A percentile compares a stretch with the other conserved stretches of the same genome.
phyloP scores from a whole-genome alignment of 2,797 vertebrate species.

The Rhinichthys osculus region DNA sequence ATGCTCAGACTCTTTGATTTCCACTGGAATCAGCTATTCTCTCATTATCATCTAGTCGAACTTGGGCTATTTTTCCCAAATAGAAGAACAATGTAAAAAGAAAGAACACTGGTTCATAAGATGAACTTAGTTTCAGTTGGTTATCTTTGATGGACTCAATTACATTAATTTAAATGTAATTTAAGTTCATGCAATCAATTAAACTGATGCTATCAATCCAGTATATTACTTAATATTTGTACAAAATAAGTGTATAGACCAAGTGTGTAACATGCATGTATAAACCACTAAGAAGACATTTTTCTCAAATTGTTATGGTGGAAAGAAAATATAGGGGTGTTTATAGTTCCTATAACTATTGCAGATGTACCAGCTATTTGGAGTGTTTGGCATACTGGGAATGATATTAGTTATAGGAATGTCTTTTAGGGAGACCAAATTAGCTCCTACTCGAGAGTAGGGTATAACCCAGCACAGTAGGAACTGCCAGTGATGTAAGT shows the following conservation, averaged over 20 bases:
- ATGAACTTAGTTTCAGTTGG: not conserved
- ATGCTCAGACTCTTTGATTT: slow-evolving; percentile 4
- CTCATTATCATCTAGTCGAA: slow-evolving; percentile 31
- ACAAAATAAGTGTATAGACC: not conserved
- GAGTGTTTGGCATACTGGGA: not conserved
- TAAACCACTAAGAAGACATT: not conserved
- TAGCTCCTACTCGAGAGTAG: not conserved
- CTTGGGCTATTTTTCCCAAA: slow-evolving; percentile 7
- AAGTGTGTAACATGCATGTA: not conserved
- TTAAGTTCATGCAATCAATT: not conserved
- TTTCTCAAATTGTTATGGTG: not conserved
- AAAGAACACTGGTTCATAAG: too few species aligned
- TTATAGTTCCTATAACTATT: not conserved
- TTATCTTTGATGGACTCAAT: not conserved
- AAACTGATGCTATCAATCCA: not conserved
- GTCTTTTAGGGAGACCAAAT: not conserved
- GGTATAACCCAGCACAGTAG: not conserved
- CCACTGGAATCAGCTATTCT: not conserved
- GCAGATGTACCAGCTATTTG: not conserved
- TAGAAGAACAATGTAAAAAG: not conserved
- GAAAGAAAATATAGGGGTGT: not conserved
- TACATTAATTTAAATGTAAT: not conserved
- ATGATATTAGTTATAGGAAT: not conserved
- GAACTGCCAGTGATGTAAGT: not conserved
- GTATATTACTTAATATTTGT: not conserved